Base-by-base conservation (phyloP, 2,113 vertebrate genomes). In the Cebus imitator region DNA sequence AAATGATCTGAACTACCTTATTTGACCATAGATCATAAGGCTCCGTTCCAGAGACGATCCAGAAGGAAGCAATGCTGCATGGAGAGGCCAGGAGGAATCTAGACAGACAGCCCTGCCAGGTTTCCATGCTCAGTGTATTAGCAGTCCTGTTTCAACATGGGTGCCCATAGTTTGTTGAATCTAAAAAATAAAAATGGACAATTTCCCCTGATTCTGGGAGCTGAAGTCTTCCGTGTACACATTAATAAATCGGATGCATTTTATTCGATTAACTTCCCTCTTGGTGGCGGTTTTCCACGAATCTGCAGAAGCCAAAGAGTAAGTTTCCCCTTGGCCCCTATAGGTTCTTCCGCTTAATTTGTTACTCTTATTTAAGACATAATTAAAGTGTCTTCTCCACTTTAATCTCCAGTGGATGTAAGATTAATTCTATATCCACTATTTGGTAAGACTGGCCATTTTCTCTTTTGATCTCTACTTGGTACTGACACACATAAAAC, bases 401-500 rank as follows among this genome's bases (percentile, higher is more conserved):
- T 40, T 40, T 40, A 40, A 40, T 40, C 37, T 40, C 37, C 37
- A 40, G 37, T 40, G 37, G 37, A 40, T 40, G 37, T 0, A 13
- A 43, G 27, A 73, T 9, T 37, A 0, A 40, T 21, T 66, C 11
- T 25, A 14, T 4, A 35, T 11, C 23, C 13, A 1, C 14, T 57
- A 17, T 83, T 78, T 32, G 30, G 48, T 35, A 57, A 61, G 61
- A 87, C 17, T 57, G n/a, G 27, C 5, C 13, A 4, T 27, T 43
- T 85, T 30, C 13, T 84, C 5, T 27, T 89, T 16, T 72, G 35
- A 16, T 37, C 43, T 55, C n/a, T 27, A 7, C 32, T 30, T 21
- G 18, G 1, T 2, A 10, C 30, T 2, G 12, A 45, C 27, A 45
- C 8, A 23, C 20, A 21, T 5, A 25, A 52, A 17, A 3, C 7